Evolutionary conservation across 2,797 vertebrate species (phyloP).

Genomic region (Manis crassicaudata): DNA sequence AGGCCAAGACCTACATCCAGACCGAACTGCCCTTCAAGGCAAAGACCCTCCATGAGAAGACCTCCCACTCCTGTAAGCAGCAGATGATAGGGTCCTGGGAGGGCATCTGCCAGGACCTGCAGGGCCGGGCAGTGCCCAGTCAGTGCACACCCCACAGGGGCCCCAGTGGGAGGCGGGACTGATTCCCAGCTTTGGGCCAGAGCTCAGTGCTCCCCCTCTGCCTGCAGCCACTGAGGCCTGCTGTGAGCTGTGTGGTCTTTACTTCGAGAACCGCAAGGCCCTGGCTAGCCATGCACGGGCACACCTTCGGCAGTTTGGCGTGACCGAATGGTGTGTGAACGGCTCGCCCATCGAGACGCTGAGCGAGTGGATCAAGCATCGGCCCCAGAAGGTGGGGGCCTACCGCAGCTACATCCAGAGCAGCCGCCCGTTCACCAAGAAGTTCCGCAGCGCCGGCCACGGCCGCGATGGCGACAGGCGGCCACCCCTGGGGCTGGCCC

Average conservation of each 20-base stretch:
- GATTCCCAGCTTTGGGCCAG: background rate
- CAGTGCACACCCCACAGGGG: background rate
- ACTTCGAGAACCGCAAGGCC: constrained; percentile 97
- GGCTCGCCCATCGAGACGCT: constrained; percentile 98
- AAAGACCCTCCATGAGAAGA: constrained; percentile 92
- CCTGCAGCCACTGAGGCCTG: constrained; percentile 90
- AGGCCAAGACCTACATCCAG: constrained; percentile 89
- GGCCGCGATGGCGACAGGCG: constrained; percentile 83
- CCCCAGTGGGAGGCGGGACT: constrained; percentile 60
- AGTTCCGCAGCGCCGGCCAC: constrained; percentile 87
- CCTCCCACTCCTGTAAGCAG: constrained; percentile 88
- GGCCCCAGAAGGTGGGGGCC: constrained; percentile 95
- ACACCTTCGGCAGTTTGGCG: constrained; percentile 96
- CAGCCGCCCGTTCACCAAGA: constrained; percentile 92
- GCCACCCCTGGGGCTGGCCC: constrained; percentile 86
- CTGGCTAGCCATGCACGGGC: constrained; percentile 96
- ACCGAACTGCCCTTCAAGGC: constrained; percentile 93
- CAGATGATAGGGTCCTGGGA: constrained; percentile 62
- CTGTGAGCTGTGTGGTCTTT: constrained; percentile 97
- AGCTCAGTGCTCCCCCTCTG: constrained; percentile 65
- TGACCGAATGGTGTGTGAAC: constrained; percentile 98
- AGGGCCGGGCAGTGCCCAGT: background rate
- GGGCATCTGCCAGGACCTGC: constrained; percentile 47
- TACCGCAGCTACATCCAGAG: constrained; percentile 96
- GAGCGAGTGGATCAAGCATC: constrained; percentile 97